These are phyloP conservation scores for Neolamprologus brichardi DNA, from an alignment of 2,113 vertebrate species.

Conservation along the genomic window DNA sequence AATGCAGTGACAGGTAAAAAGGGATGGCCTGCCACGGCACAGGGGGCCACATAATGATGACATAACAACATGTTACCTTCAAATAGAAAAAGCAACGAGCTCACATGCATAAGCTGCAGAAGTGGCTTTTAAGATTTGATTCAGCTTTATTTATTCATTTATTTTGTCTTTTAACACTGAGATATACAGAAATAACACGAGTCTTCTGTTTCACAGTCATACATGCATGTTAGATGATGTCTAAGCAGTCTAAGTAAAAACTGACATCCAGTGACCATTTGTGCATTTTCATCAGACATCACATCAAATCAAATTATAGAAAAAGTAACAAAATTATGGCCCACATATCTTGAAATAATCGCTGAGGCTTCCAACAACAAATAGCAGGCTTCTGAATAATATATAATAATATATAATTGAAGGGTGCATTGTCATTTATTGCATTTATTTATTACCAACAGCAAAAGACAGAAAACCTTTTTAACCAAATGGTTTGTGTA, in stretches of 20 bases:
- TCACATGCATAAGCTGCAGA: neutral
- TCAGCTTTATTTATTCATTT: neutral
- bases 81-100: neutral
- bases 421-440: neutral
- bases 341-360: neutral
- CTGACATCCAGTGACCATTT: neutral
- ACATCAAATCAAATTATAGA: neutral
- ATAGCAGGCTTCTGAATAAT: neutral
- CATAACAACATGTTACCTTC: neutral
- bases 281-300: neutral
- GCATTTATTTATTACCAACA: neutral
- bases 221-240: neutral
- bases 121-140: neutral
- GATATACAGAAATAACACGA: neutral
- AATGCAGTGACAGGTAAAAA: constrained; percentile 16
- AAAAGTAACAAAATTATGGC: neutral
- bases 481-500: neutral
- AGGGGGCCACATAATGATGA: neutral
- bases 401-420: neutral
- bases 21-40: neutral
- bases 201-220: neutral
- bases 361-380: neutral
- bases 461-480: neutral
- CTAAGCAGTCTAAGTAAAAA: neutral
- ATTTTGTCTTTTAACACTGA: neutral